Base-by-base conservation (phyloP, 2,797 vertebrate species). In the Aldrovandia affinis region DNA sequence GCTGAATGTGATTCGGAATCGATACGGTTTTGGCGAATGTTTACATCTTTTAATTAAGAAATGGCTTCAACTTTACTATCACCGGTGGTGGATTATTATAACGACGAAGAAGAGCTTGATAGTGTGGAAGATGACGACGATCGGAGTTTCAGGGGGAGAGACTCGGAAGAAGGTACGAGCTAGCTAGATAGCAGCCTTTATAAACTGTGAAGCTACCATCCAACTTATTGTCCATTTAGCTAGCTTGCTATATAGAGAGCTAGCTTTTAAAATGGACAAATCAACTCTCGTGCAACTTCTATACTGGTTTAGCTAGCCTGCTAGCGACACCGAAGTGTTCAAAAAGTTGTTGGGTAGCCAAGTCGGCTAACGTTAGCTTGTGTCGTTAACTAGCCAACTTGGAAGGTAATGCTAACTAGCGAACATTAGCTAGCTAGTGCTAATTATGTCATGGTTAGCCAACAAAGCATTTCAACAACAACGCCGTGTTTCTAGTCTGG, bases 111-210 rank as follows among this genome's bases (percentile, higher is more conserved):
- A 85, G 97, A 98, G 57, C 96, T 98, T 47, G 97, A 98, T 84
- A 98, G 97, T 85, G 97, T 98, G 89, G 98, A 98, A 2, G 98
- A 99, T 75, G 98, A 99, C 81, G 98, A 98, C 50, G 98, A 98
- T 84, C 96, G 97, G 28, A 98, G 98, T 91, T 97, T 97, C 85
- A 97, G 98, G 81, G 97, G 96, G 47, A 96, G 98, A 86, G 98
- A 99, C 88, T 99, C 98, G 0, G 98, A 99, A 78, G 98, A 99
- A 95, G 98, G 98, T 97, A 84, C 52, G 82, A 81, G 55, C 68
- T 87, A 84, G 61, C 7, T 65, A 28, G 61, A 39, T 47, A 47
- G 25, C 20, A 39, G 68, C 33, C 36, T 39, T 42, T 39, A 73
- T 42, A 73, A 39, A 73, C 33, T 73, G 68, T 42, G 20, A 73